A percentile compares a stretch with the other conserved stretches of the same genome.
phyloP scores from a whole-genome alignment of 2,797 vertebrate species.

The Aotus griseimembra region DNA sequence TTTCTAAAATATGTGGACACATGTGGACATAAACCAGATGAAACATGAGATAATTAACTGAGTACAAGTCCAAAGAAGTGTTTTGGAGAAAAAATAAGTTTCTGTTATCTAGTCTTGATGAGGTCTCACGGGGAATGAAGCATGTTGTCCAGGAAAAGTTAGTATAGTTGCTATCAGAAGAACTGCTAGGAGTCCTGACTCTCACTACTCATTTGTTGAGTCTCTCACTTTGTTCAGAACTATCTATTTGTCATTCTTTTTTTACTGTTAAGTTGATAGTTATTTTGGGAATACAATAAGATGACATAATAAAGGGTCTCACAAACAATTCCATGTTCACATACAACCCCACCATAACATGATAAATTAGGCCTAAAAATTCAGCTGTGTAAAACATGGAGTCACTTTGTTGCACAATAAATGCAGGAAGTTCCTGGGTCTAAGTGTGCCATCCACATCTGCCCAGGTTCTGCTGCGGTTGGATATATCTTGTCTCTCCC shows the following conservation, averaged over 20 bases:
- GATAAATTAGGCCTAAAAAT: background rate
- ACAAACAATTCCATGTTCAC: background rate
- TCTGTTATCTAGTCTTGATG: conserved; percentile 1
- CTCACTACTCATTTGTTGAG: background rate
- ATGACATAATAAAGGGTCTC: background rate
- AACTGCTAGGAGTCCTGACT: background rate
- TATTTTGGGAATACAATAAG: conserved; percentile 2
- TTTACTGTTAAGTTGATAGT: background rate
- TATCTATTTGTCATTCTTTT: background rate
- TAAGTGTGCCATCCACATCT: background rate
- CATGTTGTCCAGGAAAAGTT: background rate
- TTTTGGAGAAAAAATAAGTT: conserved; percentile 33
- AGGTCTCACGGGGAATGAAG: background rate
- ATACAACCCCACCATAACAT: background rate
- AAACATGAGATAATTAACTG: conserved; percentile 28
- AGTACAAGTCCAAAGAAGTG: background rate
- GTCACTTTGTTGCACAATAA: background rate
- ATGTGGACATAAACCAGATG: background rate
- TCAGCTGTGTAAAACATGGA: background rate
- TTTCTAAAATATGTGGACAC: background rate
- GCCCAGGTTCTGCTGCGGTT: background rate
- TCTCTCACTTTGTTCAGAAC: conserved; percentile 1
- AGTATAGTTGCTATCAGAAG: background rate
- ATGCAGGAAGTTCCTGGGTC: background rate
- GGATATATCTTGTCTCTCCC: background rate